A percentile compares a stretch with the other conserved stretches of the same genome.
These are phyloP conservation scores for Falco punctatus DNA, from an alignment of 2,113 vertebrate genomes.

Conservation along the genomic window DNA sequence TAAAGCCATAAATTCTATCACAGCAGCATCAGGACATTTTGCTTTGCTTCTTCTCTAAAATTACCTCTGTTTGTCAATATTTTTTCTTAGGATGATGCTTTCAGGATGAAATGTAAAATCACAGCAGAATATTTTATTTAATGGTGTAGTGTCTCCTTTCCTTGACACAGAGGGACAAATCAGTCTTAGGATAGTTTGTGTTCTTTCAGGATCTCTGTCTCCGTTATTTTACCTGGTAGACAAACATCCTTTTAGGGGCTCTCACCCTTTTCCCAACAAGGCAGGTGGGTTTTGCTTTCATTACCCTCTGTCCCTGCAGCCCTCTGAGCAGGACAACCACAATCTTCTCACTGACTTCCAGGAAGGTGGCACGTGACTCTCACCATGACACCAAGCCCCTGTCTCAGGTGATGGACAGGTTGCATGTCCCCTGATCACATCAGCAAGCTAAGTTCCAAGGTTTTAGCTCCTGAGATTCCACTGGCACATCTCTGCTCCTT, in stretches of 20 bases:
- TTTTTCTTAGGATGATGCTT: background rate
- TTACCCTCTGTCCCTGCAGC: background rate
- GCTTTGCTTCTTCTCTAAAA: slow-evolving; percentile 10
- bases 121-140: background rate
- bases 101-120: background rate
- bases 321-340: background rate
- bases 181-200: background rate
- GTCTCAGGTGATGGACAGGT: accelerated
- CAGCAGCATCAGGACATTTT: background rate
- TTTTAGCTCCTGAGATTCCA: background rate
- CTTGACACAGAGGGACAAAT: background rate
- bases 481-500: background rate
- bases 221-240: background rate
- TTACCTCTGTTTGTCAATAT: slow-evolving; percentile 4
- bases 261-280: background rate
- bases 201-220: background rate
- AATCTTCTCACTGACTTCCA: background rate
- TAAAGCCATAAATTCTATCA: background rate
- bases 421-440: background rate
- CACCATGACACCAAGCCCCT: accelerated
- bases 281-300: background rate
- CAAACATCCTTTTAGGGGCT: background rate
- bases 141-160: background rate
- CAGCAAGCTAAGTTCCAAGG: background rate
- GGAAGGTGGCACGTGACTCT: background rate